Conservation (phyloP, 2,113 vertebrate genomes). For the Gambusia holbrooki region DNA sequence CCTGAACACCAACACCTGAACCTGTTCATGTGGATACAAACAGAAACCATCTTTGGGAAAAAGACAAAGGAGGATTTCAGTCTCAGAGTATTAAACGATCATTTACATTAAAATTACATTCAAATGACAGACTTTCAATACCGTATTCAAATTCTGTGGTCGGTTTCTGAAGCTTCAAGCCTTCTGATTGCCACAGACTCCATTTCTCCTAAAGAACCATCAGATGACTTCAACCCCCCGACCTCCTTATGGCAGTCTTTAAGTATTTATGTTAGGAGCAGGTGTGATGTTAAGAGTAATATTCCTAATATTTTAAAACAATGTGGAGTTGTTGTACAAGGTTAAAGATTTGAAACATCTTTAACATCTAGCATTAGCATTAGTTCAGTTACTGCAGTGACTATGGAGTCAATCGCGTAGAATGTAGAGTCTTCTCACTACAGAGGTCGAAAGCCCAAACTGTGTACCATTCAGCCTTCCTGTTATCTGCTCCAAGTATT, state of each 20-base stretch:
- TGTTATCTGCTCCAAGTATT: background rate
- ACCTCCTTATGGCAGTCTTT: no score
- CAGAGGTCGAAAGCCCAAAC: no score
- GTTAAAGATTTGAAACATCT: background rate
- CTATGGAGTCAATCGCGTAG: no score
- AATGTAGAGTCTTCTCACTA: no score
- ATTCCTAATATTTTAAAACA: no score
- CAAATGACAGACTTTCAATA: conserved; percentile 15
- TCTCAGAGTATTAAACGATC: conserved; percentile 51
- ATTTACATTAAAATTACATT: conserved; percentile 17
- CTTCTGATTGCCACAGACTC: no score
- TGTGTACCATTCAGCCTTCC: background rate
- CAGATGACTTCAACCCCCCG: no score
- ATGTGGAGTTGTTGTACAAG: background rate
- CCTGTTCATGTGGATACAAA: conserved; percentile 20
- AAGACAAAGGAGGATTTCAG: conserved; percentile 43
- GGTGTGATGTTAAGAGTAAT: no score
- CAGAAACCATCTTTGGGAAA: conserved; percentile 42
- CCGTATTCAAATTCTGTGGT: conserved; percentile 7
- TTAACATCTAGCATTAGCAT: background rate
- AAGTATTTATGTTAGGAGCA: no score
- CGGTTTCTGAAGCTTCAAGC: background rate
- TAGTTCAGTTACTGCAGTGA: no score
- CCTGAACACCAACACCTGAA: conserved; percentile 20
- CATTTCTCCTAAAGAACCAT: no score